Evolutionary conservation across 2,113 vertebrate species (phyloP).

Genomic region (Gallinago jamesoni): DNA sequence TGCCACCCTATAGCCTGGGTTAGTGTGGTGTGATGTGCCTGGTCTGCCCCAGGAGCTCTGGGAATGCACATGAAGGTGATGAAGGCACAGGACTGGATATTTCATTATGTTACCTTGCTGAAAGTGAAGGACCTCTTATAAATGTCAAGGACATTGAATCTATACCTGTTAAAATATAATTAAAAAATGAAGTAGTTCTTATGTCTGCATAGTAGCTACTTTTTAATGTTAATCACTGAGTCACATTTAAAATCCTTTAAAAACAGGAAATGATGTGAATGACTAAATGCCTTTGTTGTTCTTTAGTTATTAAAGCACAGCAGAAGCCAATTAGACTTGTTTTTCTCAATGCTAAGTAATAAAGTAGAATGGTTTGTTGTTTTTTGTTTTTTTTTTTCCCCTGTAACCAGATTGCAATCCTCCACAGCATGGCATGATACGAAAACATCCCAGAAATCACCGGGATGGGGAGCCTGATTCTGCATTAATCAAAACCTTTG

Average conservation of each 20-base stretch:
- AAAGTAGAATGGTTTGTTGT: neutral
- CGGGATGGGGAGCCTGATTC: neutral
- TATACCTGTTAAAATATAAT: slow-evolving; percentile 63
- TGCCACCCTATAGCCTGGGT: neutral
- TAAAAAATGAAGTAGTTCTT: slow-evolving; percentile 64
- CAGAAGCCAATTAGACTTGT: slow-evolving; percentile 63
- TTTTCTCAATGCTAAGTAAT: slow-evolving; percentile 55
- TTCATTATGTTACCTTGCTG: neutral
- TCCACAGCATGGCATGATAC: neutral
- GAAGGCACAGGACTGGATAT: neutral
- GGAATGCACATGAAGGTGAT: neutral
- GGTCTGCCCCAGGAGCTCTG: neutral
- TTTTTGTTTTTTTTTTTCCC: neutral
- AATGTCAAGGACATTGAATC: slow-evolving; percentile 51
- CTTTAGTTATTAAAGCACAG: slow-evolving; percentile 65
- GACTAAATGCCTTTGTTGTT: slow-evolving; percentile 65
- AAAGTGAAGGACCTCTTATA: slow-evolving; percentile 44
- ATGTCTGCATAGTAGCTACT: slow-evolving; percentile 36
- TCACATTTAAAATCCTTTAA: slow-evolving; percentile 54
- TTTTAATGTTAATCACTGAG: slow-evolving; percentile 63
- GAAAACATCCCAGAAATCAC: neutral
- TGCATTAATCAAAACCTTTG: neutral
- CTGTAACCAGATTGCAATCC: neutral
- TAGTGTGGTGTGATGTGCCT: neutral
- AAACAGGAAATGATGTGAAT: slow-evolving; percentile 61